Evolutionary conservation across 2,113 vertebrate genomes (phyloP).

Genomic region (Phalacrocorax aristotelis): DNA sequence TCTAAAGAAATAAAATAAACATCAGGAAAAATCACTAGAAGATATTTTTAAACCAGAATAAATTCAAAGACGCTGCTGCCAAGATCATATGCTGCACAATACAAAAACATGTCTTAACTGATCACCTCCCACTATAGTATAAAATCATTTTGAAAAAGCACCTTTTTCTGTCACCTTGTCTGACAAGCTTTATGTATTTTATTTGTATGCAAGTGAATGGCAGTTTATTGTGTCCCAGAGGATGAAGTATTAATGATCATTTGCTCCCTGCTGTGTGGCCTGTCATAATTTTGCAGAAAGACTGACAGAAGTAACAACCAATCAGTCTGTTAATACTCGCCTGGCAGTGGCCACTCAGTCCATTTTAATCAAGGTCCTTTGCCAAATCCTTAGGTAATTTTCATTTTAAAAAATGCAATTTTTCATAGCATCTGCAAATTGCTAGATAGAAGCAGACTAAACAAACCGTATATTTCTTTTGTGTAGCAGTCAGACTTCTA

Average conservation of each 20-base stretch:
- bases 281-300: conserved; percentile 72
- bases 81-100: not conserved
- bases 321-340: conserved; percentile 65
- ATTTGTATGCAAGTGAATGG: conserved; percentile 70
- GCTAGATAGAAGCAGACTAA: conserved; percentile 48
- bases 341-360: conserved; percentile 35
- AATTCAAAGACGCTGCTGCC: conserved; percentile 9
- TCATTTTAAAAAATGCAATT: conserved; percentile 55
- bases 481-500: conserved; percentile 63
- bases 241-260: conserved; percentile 74
- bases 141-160: conserved; percentile 49
- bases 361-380: conserved; percentile 54
- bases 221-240: conserved; percentile 69
- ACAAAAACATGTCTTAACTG: not conserved
- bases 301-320: conserved; percentile 69
- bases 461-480: conserved; percentile 64
- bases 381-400: conserved; percentile 70
- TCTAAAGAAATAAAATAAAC: not conserved
- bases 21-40: not conserved
- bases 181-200: conserved; percentile 71
- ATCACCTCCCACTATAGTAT: not conserved
- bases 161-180: conserved; percentile 45
- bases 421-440: conserved; percentile 64
- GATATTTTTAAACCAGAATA: not conserved
- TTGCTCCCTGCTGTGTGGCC: conserved; percentile 70